Base-by-base conservation (phyloP, 2,113 vertebrate species). In the Rousettus leschenaultii region DNA sequence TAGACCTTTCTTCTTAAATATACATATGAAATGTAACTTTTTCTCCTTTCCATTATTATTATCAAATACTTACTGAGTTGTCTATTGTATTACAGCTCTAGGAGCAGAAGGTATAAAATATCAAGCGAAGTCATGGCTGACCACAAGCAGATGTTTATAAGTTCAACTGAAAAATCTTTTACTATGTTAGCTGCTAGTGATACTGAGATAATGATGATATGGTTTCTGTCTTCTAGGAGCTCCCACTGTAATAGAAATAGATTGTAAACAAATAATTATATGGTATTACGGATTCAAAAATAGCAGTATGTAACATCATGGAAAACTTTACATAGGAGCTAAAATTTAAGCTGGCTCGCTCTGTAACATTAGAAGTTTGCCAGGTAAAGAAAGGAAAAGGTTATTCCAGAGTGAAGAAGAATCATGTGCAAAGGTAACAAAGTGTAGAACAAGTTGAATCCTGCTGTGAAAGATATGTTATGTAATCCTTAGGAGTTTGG, bases 1-100 rank as follows among this genome's bases (percentile, higher is more conserved):
- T 6, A 22, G 6, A 59, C n/a, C 5, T 74, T 94, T 84, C 70
- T 79, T 79, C 57, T 73, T 73, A 79, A 85, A 92, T 28, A 80
- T 6, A 85, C n/a, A 38, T 13, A 89, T 26, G 28, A 66, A 79
- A 79, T 59, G 4, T 59, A 78, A 33, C 43, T 75, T 73, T 71
- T 86, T 57, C 59, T 90, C 63, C 35, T 75, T 95, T 59, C 82
- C 51, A 61, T 92, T 51, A 65, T 35, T 16, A n/a, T 70, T 45
- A 95, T 40, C n/a, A 85, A 73, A 66, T 94, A 88, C 55, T 51
- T 94, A 94, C 51, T 55, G 30, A 71, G 43, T 16, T 87, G 66
- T 71, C 43, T 19, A 68, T 2, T 87, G 11, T 57, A 75, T 43
- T 35, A 18, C 33, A 74, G 66, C 22, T 94, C 82, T 78, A 68